These are phyloP conservation scores for Centropristis striata DNA, from an alignment of 2,113 vertebrate genomes.

Conservation along the genomic window DNA sequence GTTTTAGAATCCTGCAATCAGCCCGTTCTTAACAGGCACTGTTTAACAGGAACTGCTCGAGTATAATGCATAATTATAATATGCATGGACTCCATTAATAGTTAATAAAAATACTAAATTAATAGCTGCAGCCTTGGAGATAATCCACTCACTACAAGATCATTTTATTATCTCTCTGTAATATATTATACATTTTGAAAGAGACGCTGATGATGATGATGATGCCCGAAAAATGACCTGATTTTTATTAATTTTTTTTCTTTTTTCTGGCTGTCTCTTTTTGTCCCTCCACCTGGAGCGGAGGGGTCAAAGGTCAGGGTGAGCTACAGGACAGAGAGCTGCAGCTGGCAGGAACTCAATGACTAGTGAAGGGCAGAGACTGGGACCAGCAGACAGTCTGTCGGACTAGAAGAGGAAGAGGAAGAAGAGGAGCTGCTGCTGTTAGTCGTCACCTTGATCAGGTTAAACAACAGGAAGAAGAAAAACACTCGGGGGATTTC, in stretches of 20 bases:
- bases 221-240: background rate
- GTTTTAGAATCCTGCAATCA: too few species aligned
- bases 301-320: conserved; percentile 39
- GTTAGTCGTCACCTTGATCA: conserved; percentile 10
- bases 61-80: background rate
- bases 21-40: too few species aligned
- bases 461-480: background rate
- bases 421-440: too few species aligned
- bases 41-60: too few species aligned
- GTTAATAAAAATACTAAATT: background rate
- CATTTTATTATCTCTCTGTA: too few species aligned
- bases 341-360: conserved; percentile 41
- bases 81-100: background rate
- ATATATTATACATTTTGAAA: background rate
- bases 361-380: conserved; percentile 34
- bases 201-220: too few species aligned
- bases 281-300: conserved; percentile 34
- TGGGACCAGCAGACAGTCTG: conserved; percentile 1
- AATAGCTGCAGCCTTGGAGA: background rate
- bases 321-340: background rate
- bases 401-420: conserved; percentile 10
- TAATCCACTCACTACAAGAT: too few species aligned
- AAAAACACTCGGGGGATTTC: conserved; percentile 3
- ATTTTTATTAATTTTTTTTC: background rate
- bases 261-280: background rate